Evolutionary conservation across 2,888 invertebrate species (phyloP), one percentile per base, ranked within the genome.

Genomic region (Baronia brevicornis): DNA sequence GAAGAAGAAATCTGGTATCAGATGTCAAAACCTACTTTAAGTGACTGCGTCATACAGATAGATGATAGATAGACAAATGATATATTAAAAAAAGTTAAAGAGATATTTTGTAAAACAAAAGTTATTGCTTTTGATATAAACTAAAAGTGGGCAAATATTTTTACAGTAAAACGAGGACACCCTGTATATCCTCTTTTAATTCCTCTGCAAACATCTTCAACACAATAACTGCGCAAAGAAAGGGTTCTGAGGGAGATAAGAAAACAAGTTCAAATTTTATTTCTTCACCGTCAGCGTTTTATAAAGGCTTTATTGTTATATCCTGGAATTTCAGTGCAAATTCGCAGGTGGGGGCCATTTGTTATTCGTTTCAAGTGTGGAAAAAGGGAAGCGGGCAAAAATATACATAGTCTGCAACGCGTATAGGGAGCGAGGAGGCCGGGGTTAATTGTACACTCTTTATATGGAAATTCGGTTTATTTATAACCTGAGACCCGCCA

Each of bases 291-390:
- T 36, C 31, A 36, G 23, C 41, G 33, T 37, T 24, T 27, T 41
- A 41, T 46, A 39, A 44, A 41, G 37, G 36, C 43, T 42, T 48
- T 44, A 47, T 48, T 42, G 43, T 49, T 42, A 41, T 36, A 38
- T 31, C 27, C 28, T 33, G 28, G 44, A 49, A 43, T 39, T 48
- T 46, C 44, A 33, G 42, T 41, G 31, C 38, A 27, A 41, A 42
- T 38, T 41, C 51, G 39, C 51, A 57, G 55, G 55, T 54, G 54
- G 43, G 45, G 44, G 43, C 51, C 51, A 54, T 56, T 56, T 50
- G 54, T 54, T 53, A 53, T 41, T 46, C 44, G 38, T 38, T 46
- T 35, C 40, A 39, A 46, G 46, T 47, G 43, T 43, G 48, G 46
- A 41, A 46, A 46, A 43, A 48, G 46, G 48, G 41, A 38, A 35